Conservation (phyloP, 2,113 vertebrate genomes). For the Ciconia boyciana region DNA sequence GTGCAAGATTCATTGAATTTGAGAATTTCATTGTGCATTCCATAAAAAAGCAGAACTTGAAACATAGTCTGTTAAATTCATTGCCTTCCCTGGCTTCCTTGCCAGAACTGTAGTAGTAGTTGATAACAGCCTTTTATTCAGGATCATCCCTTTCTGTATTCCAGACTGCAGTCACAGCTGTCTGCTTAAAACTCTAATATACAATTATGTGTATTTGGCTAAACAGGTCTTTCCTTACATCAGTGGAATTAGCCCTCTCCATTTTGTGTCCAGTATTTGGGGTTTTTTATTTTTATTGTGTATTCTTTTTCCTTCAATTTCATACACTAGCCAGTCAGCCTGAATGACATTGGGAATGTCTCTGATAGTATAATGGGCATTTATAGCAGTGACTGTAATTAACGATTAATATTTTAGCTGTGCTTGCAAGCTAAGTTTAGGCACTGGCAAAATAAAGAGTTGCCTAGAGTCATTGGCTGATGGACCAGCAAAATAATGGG, state of each 20-base stretch:
- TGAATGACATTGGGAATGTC: neutral
- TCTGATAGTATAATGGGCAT: neutral
- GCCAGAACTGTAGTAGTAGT: neutral
- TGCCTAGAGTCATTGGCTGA: neutral
- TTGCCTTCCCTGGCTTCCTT: neutral
- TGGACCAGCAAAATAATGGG: neutral
- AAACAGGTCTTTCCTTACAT: neutral
- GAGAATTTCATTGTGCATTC: neutral
- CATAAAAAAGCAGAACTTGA: neutral
- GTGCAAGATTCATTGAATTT: neutral
- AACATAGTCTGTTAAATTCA: neutral
- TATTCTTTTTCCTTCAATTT: neutral
- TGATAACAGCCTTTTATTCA: neutral
- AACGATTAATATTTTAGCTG: slow-evolving; percentile 2
- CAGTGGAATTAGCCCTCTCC: neutral
- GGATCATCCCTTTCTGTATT: neutral
- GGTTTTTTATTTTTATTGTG: neutral
- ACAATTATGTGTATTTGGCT: neutral
- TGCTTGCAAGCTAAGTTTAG: neutral
- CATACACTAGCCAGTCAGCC: neutral
- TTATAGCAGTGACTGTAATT: neutral
- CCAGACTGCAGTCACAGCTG: neutral
- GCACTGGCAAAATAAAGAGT: neutral
- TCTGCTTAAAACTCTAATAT: neutral
- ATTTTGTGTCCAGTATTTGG: neutral